Conservation (phyloP, 2,113 vertebrate species). For the Mesocricetus auratus region DNA sequence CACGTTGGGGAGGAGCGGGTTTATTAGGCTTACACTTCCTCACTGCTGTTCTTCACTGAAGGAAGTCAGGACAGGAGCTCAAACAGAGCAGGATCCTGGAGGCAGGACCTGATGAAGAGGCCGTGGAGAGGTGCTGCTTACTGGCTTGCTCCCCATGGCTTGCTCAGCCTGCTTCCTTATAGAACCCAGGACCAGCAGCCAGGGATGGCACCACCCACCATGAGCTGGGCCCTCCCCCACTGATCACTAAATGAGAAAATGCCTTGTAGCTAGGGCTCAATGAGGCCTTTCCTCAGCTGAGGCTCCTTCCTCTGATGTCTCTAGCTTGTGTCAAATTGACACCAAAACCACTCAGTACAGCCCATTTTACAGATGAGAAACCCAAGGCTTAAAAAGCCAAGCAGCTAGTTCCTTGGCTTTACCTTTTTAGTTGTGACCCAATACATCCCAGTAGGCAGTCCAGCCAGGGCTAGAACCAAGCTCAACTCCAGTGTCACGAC, state of each 20-base stretch:
- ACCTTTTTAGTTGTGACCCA: not conserved
- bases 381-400: not conserved
- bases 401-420: not conserved
- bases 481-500: accelerated
- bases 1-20: not conserved
- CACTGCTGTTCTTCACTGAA: not conserved
- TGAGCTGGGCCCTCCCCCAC: not conserved
- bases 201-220: not conserved
- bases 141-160: not conserved
- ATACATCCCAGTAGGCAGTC: not conserved
- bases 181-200: not conserved
- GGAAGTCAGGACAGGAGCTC: not conserved
- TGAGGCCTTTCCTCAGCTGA: not conserved
- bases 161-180: not conserved
- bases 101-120: not conserved
- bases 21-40: not conserved
- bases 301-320: not conserved
- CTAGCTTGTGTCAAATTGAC: not conserved
- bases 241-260: not conserved
- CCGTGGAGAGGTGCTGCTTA: not conserved
- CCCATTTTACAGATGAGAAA: not conserved
- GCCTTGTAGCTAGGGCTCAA: not conserved
- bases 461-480: not conserved
- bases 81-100: not conserved
- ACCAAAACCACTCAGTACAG: not conserved